Evolutionary conservation across 2,888 invertebrate genomes (phyloP), one percentile per base, ranked within the genome.

Genomic region (Entomobrya multifasciata): DNA sequence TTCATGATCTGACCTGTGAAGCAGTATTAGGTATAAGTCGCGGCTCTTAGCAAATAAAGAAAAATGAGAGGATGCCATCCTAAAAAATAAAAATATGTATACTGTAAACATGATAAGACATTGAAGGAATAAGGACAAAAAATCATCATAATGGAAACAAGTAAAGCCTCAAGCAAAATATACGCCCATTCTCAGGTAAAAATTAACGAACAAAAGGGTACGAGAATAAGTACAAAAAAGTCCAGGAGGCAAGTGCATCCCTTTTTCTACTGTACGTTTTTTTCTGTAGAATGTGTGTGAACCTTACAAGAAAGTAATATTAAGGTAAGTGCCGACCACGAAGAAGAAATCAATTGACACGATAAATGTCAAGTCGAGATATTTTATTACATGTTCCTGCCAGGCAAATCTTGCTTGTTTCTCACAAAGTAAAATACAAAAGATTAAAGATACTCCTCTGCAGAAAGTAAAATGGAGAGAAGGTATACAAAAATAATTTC

Each of bases 341-440:
- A 22, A 78, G 55, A 84, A 77, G 84, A 60, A 87, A 84, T 81
- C 85, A 85, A 88, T 85, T 85, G 88, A 88, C 81, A 88, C 85
- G 81, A 85, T 85, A 85, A 86, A 85, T 70, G 88, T 81, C 85
- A 85, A 76, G 81, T 27, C 47, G 52, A 30, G 76, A 86, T 81
- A 88, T 85, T 88, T 88, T 88, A 85, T 81, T 79, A 81, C 65
- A 44, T 49, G 47, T 60, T 72, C 85, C 85, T 86, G 79, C 85
- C 79, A 79, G 85, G 79, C 85, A 86, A 70, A 78, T 65, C 57
- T 52, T 77, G 70, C 52, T 44, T 67, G 78, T 77, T 65, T 78
- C 78, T 78, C 84, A 84, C 77, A 84, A 47, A 25, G n/a, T n/a
- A n/a, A n/a, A n/a, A n/a, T n/a, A n/a, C n/a, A n/a, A n/a, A n/a